Evolutionary conservation across 30 jellyfish, hydroid and myxozoan species (phyloP).

Genomic region (Rhopilema esculentum): DNA sequence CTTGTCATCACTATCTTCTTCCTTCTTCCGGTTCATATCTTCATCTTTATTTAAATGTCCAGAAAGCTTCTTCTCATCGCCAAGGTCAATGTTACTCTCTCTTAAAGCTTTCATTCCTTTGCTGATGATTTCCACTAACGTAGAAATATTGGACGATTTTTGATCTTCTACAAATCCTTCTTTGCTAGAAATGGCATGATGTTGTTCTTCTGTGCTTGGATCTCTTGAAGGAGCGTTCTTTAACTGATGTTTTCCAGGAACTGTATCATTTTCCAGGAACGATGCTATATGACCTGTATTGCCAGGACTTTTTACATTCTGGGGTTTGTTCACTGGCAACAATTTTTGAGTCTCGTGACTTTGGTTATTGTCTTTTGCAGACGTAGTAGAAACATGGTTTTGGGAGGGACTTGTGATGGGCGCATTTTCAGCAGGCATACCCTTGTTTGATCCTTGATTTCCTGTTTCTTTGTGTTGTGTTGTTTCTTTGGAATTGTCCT

Average conservation of each 20-base stretch:
- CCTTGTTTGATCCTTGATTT: background rate
- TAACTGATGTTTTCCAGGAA: background rate
- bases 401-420: background rate
- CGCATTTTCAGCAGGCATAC: background rate
- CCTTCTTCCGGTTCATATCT: background rate
- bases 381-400: background rate
- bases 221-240: background rate
- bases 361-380: background rate
- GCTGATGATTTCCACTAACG: conserved; percentile 41
- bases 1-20: background rate
- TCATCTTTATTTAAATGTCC: background rate
- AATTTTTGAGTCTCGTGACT: background rate
- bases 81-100: conserved; percentile 58
- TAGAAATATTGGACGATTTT: conserved; percentile 14
- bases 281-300: background rate
- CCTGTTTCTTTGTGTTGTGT: background rate
- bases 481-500: background rate
- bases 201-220: background rate
- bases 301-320: background rate
- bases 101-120: conserved; percentile 71
- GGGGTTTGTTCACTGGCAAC: background rate
- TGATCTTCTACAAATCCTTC: background rate
- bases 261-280: background rate
- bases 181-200: background rate
- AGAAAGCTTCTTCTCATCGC: background rate